A percentile compares a stretch with the other conserved stretches of the same genome.
Conservation (phyloP, 2,888 invertebrate species). For the Bembecia ichneumoniformis region DNA sequence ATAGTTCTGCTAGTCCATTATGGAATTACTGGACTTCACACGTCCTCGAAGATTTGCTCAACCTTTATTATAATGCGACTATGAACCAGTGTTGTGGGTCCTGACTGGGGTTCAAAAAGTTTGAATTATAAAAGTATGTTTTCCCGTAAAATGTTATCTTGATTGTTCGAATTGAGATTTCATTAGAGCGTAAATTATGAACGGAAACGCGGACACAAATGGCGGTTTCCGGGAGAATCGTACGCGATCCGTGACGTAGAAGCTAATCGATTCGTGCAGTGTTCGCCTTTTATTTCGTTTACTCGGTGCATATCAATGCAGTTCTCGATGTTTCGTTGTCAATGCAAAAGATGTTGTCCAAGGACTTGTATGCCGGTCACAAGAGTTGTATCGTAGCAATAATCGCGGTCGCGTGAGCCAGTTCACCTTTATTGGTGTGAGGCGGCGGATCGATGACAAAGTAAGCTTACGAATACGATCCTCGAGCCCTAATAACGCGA, state of each 20-base stretch:
- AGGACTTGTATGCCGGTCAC: constrained; percentile 15
- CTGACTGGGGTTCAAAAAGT: no score
- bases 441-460: constrained; percentile 32
- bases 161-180: no score
- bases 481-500: neutral
- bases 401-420: constrained; percentile 20
- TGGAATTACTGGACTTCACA: no score
- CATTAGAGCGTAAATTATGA: neutral
- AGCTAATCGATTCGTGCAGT: no score
- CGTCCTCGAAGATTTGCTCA: no score
- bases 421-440: constrained; percentile 29
- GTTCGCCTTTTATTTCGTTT: neutral
- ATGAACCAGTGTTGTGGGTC: no score
- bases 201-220: constrained; percentile 9
- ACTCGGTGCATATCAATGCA: neutral
- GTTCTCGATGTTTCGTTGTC: constrained; percentile 10
- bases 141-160: no score
- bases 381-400: constrained; percentile 5
- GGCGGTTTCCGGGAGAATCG: constrained; percentile 4
- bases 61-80: no score
- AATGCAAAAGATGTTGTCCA: constrained; percentile 21
- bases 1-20: no score
- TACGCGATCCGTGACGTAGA: neutral
- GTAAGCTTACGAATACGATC: constrained; percentile 28
- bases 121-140: no score